Evolutionary conservation across 2,888 invertebrate species (phyloP).

Genomic region (Folsomia manolachei): DNA sequence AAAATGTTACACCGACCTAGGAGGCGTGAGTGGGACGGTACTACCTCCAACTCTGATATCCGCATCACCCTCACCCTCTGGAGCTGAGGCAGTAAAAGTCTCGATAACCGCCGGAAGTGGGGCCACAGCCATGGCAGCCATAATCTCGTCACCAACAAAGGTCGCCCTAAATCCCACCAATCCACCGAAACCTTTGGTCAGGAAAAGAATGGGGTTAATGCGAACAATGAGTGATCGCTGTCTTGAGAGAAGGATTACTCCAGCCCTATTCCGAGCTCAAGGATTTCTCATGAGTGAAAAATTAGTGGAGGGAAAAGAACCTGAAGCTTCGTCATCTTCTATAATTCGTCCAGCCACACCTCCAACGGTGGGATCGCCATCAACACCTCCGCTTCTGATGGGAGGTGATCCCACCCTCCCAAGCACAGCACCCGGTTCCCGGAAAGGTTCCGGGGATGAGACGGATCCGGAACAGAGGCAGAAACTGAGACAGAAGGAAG

Average conservation of each 20-base stretch:
- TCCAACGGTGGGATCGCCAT: constrained; percentile 24
- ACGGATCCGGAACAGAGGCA: constrained; percentile 43
- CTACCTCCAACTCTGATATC: constrained; percentile 19
- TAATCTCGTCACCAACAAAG: constrained; percentile 17
- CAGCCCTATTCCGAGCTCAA: constrained; percentile 44
- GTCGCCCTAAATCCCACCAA: constrained; percentile 6
- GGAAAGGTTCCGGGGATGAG: not conserved
- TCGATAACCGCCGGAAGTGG: constrained; percentile 8
- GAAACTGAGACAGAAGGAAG: constrained; percentile 54
- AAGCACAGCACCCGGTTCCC: not conserved
- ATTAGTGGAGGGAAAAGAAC: constrained; percentile 42
- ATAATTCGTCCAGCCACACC: not conserved
- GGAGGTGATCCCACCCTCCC: not conserved
- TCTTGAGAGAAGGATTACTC: constrained; percentile 51
- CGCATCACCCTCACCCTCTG: not conserved
- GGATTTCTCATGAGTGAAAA: constrained; percentile 45
- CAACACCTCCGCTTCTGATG: not conserved
- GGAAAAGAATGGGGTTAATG: constrained; percentile 45
- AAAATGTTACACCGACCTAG: too few species aligned
- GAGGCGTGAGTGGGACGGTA: too few species aligned
- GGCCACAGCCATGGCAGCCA: constrained; percentile 22
- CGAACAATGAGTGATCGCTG: constrained; percentile 53
- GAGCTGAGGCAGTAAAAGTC: constrained; percentile 1
- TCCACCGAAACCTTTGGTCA: constrained; percentile 42
- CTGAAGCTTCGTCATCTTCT: constrained; percentile 13